Evolutionary conservation across 2,113 vertebrate genomes (phyloP).

Genomic region (Brienomyrus longianalis): DNA sequence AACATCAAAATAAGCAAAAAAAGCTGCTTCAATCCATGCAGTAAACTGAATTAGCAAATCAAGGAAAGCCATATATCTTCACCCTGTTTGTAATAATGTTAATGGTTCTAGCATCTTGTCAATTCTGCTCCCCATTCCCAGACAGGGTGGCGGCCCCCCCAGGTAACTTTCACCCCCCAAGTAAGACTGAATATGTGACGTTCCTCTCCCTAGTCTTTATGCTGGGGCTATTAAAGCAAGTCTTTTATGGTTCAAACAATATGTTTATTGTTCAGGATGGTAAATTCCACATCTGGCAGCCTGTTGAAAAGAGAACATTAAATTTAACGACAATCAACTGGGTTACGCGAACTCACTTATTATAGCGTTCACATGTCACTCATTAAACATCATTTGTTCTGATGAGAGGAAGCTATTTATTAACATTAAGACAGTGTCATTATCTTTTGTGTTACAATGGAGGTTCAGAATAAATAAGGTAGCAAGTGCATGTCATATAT

Average conservation of each 20-base stretch:
- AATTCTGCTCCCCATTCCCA: background rate
- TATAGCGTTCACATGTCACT: background rate
- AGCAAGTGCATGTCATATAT: background rate
- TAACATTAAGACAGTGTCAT: background rate
- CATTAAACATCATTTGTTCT: background rate
- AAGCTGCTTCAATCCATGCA: background rate
- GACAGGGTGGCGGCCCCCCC: background rate
- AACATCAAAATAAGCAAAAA: background rate
- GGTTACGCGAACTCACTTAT: background rate
- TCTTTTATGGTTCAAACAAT: conserved; percentile 3
- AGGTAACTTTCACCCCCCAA: background rate
- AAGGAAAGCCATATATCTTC: background rate
- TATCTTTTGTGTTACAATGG: background rate
- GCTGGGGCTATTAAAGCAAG: background rate
- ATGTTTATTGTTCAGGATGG: background rate
- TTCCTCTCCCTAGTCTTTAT: background rate
- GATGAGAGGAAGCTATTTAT: background rate
- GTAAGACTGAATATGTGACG: background rate
- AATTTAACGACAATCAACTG: background rate
- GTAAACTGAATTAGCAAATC: background rate
- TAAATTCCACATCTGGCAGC: conserved; percentile 1
- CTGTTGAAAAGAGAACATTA: conserved; percentile 5
- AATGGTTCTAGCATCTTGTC: background rate
- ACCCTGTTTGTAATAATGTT: background rate
- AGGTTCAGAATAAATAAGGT: background rate